Percentiles rank a stretch among this genome's conserved stretches.
Conservation (phyloP, 2,888 invertebrate species). For the Loripinus fragilis region DNA sequence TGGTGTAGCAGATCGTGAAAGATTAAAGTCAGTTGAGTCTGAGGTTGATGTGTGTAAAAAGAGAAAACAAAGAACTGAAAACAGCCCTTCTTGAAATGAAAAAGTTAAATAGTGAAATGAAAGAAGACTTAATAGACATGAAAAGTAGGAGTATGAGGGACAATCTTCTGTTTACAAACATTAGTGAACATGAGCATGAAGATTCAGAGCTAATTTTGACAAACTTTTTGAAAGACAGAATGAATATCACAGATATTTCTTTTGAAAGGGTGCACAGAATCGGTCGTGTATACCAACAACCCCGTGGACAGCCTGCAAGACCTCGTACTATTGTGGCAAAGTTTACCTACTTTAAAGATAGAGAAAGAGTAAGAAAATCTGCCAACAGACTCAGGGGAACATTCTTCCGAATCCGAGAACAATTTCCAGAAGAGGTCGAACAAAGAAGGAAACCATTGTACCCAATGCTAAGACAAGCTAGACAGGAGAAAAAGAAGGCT, state of each 20-base stretch:
- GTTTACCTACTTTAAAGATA: constrained; percentile 16
- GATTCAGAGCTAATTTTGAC: background rate
- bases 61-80: background rate
- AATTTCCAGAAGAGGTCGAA: constrained; percentile 6
- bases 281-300: background rate
- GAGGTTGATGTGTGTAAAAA: background rate
- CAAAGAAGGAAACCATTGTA: constrained; percentile 1
- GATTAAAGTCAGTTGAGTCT: background rate
- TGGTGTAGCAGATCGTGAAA: background rate
- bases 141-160: constrained; percentile 1
- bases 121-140: background rate
- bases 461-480: background rate
- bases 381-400: too few species aligned
- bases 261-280: constrained; percentile 12
- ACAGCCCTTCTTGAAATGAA: background rate
- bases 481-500: background rate
- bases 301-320: background rate
- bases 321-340: background rate
- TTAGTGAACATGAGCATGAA: background rate
- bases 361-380: constrained; percentile 11
- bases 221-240: background rate
- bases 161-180: background rate
- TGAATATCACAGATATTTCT: background rate
- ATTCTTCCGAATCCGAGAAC: too few species aligned
- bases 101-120: background rate